Evolutionary conservation across 2,888 invertebrate genomes (phyloP).

Genomic region (Gymnocheta viridis): DNA sequence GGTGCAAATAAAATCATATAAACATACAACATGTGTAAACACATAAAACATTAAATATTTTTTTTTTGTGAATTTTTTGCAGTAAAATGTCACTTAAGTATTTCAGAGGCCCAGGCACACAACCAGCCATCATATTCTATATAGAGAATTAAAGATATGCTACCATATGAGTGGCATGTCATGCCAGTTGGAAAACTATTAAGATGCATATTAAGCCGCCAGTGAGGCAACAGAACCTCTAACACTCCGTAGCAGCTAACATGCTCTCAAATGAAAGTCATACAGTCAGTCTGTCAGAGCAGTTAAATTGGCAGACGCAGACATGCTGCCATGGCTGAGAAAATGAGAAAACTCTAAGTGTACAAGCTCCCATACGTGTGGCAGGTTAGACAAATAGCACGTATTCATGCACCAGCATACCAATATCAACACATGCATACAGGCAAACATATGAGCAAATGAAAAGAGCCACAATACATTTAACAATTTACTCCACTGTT

Average conservation of each 20-base stretch:
- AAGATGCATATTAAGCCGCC: slow-evolving; percentile 69
- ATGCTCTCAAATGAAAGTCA: slow-evolving; percentile 67
- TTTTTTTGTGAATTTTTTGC: slow-evolving; percentile 61
- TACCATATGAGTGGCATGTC: slow-evolving; percentile 45
- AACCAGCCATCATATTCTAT: slow-evolving; percentile 34
- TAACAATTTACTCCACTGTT: slow-evolving; percentile 41
- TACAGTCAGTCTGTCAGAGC: slow-evolving; percentile 45
- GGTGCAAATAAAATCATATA: background rate
- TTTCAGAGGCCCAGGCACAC: slow-evolving; percentile 58
- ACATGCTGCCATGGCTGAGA: slow-evolving; percentile 41
- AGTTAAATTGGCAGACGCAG: slow-evolving; percentile 55
- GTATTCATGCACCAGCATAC: slow-evolving; percentile 51
- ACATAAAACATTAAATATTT: slow-evolving; percentile 58
- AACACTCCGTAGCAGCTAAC: slow-evolving; percentile 16
- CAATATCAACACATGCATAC: slow-evolving; percentile 11
- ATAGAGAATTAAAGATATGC: slow-evolving; percentile 27
- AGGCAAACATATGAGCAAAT: background rate
- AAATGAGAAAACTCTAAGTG: slow-evolving; percentile 31
- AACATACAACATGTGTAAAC: slow-evolving; percentile 57
- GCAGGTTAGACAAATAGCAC: slow-evolving; percentile 61
- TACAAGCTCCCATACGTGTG: slow-evolving; percentile 39
- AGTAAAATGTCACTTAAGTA: slow-evolving; percentile 64
- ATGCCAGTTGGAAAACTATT: slow-evolving; percentile 68
- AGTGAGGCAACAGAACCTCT: slow-evolving; percentile 55
- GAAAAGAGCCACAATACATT: slow-evolving; percentile 36